Evolutionary conservation across 2,113 vertebrate species (phyloP), one percentile per base, ranked within the genome.

Genomic region (Stigmatopora nigra): DNA sequence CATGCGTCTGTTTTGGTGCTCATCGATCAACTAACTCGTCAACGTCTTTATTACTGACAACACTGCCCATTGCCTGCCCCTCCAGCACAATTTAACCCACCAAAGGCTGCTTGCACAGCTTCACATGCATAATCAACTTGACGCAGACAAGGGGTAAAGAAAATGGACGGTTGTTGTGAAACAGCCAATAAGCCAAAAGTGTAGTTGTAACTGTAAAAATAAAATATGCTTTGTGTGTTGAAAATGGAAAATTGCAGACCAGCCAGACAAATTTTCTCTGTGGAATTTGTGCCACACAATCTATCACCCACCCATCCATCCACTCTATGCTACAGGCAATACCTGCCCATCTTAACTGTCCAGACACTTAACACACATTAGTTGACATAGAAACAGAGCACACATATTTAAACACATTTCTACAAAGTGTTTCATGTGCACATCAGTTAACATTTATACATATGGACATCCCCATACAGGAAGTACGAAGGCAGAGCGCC

Each of bases 201-300:
- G 7, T 38, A 14, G 3, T 16, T 11, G 15, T 14, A 8, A 7
- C 12, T 31, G 2, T 36, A 36, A 58, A 8, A 60, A 38, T 41
- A 12, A 13, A 44, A 38, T 36, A 61, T 73, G 14, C 8, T 57
- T 25, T 46, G 0, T 9, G 38, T 60, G 64, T 63, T 1, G 36
- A 67, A 69, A 72, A 72, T 70, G 77, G 73, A 53, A 47, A 65
- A 60, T 49, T 63, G 77, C 69, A 80, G 45, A 16, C 79, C 70
- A 25, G 69, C 66, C 76, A 80, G 25, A 31, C 25, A 65, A 77
- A 70, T 77, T 74, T 76, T 62, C 57, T 22, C 38, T 63, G 61
- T 56, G 80, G 68, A 65, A 82, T 82, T 81, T 75, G 22, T 80
- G 69, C 36, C 80, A 78, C 68, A 51, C 47, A 62, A 20, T 60